Base-by-base conservation (phyloP, 2,797 vertebrate species). In the Gymnocypris eckloni region DNA sequence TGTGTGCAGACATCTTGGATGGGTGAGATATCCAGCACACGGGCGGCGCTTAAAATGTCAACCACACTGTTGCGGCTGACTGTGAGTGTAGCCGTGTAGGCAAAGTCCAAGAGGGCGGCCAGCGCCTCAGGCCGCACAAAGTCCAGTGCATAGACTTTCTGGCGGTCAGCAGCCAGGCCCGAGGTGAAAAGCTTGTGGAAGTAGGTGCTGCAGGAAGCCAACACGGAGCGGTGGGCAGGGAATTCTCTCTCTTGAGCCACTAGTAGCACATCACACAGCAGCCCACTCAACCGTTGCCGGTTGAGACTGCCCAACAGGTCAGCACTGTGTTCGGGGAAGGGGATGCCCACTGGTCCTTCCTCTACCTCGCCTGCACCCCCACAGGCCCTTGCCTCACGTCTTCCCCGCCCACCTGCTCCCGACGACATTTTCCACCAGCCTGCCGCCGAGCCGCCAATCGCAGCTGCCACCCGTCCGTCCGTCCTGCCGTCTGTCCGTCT, bases 181-280 rank as follows among this genome's bases (percentile, higher is more conserved):
- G 98, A 99, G 83, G 98, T 99, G 96, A 99, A 99, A 87, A 99
- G 96, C 96, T 99, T 98, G 94, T 98, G 97, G 93, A 99, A 99
- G 95, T 99, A 99, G 90, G 97, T 95, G 94, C 98, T 99, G 95
- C 97, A 99, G 37, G 98, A 98, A 0, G 98, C 98, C 93, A 99
- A 96, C 92, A 99, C 97, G 0, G 98, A 98, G 92, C 98, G 98
- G 94, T 99, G 98, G n/a, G 98, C 98, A 71, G 97, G 97, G 93
- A 98, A 99, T 94, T 99, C 98, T 3, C 94, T 96, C 52, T 97
- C 98, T 86, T 98, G 96, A 82, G 97, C 94, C 86, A 99, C 95
- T 92, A 99, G 96, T 84, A 99, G 96, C 91, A 99, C 98, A 84
- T 99, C 98, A 12, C 98, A 99, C 89, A 99, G 93, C 92, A 96